Percentiles rank a stretch among this genome's conserved stretches.
Conservation (phyloP, 2,113 vertebrate genomes). For the Taxidea taxus region DNA sequence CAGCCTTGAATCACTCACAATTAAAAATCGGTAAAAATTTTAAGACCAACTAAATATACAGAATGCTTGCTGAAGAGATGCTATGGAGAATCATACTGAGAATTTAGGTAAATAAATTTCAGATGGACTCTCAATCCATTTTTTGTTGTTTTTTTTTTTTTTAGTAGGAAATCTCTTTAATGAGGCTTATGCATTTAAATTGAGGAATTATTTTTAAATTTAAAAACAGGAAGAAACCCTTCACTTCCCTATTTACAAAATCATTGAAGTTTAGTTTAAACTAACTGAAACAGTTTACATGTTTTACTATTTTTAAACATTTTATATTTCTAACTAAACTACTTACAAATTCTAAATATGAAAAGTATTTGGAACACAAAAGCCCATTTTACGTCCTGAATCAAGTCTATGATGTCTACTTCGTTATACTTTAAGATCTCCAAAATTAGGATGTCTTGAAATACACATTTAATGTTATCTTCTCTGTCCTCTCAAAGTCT, state of each 20-base stretch:
- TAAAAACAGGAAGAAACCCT: background rate
- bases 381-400: background rate
- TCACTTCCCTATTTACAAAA: background rate
- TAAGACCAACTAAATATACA: background rate
- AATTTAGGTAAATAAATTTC: background rate
- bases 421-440: background rate
- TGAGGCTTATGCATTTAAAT: background rate
- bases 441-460: background rate
- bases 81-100: background rate
- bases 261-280: background rate
- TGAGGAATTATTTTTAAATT: background rate
- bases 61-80: background rate
- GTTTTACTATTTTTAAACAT: background rate
- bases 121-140: background rate
- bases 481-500: background rate
- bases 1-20: background rate
- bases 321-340: background rate
- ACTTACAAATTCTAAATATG: background rate
- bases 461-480: background rate
- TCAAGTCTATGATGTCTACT: background rate
- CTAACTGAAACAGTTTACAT: background rate
- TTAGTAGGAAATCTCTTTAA: background rate
- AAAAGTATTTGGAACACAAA: background rate
- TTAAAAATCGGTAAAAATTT: background rate
- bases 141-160: background rate